Base-by-base conservation (phyloP, 2,888 invertebrate genomes). In the Dasypolia templi region DNA sequence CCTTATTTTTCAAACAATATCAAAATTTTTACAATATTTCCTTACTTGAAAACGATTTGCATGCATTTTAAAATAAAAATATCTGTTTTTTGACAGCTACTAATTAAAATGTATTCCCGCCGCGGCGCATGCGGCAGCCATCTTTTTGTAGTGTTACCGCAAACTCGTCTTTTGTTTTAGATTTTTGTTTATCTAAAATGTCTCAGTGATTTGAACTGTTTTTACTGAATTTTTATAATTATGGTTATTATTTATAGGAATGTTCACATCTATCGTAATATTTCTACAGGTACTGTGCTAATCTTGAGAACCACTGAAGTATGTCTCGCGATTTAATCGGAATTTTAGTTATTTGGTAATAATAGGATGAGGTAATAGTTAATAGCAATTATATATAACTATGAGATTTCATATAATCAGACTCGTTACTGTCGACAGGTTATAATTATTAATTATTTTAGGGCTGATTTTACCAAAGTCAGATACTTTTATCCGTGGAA, bases 81-180 rank as follows among this genome's bases (percentile, higher is more conserved):
- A 68, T 76, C 35, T 51, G 72, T 75, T 74, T 66, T 68, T 78
- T 81, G 82, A 86, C 84, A 81, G 72, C 39, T 59, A 32, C 67
- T 79, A 67, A 83, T 80, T 81, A 66, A 51, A 79, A 86, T 81
- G 75, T 68, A 77, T 81, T 63, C 66, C 61, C 46, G 46, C 66
- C 62, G n/a, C n/a, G n/a, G n/a, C n/a, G n/a, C n/a, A n/a, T n/a
- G n/a, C n/a, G 22, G 22, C 46, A 19, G 64, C 62, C 61, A 83
- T 77, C 67, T 79, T 76, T 65, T 70, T 61, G 19, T 53, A 66
- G 14, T 55, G 56, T 32, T n/a, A 55, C 65, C 55, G 53, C 29
- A 55, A 49, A 66, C 26, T 17, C 14, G 19, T 46, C 58, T 44
- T 66, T 83, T 80, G 75, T 74, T 71, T 55, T 68, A 61, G 22